Evolutionary conservation across 1,140 invertebrate genomes (phyloP).

Genomic region (Dinothrombium tinctorium): DNA sequence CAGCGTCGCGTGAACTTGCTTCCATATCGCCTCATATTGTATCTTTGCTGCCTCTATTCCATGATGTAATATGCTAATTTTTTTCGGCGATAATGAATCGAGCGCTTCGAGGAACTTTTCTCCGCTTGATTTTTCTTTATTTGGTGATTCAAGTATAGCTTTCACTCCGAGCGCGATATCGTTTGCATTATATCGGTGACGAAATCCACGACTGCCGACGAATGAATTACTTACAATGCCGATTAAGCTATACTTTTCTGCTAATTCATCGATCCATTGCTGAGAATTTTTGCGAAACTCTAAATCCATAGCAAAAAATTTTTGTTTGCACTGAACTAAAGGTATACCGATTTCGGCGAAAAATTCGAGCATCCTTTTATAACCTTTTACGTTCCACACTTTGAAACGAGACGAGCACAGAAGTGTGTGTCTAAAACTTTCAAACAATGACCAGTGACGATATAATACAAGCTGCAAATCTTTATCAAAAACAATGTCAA

Average conservation of each 20-base stretch:
- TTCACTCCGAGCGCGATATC: constrained; percentile 59
- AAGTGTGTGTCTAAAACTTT: constrained; percentile 54
- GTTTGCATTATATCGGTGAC: constrained; percentile 47
- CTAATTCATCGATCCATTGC: constrained; percentile 41
- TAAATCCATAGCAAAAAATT: constrained; percentile 66
- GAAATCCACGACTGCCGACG: constrained; percentile 51
- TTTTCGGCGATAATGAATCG: constrained; percentile 36
- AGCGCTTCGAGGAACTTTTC: constrained; percentile 49
- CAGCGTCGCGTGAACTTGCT: constrained; percentile 52
- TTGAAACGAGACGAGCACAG: constrained; percentile 42
- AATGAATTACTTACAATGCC: constrained; percentile 49
- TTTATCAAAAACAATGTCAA: constrained; percentile 56
- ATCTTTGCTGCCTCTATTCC: constrained; percentile 50
- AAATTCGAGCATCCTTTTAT: constrained; percentile 56
- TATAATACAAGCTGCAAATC: constrained; percentile 43
- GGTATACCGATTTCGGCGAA: constrained; percentile 82
- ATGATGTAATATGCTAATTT: constrained; percentile 26
- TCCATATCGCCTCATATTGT: constrained; percentile 42
- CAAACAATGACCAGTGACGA: constrained; percentile 70
- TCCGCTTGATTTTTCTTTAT: constrained; percentile 27
- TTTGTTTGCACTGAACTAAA: constrained; percentile 56
- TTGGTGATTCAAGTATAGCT: constrained; percentile 44
- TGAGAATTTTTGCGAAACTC: constrained; percentile 48
- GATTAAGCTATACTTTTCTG: constrained; percentile 51
- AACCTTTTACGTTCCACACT: constrained; percentile 59